Evolutionary conservation across 2,888 invertebrate genomes (phyloP).

Genomic region (Latrodectus elegans): DNA sequence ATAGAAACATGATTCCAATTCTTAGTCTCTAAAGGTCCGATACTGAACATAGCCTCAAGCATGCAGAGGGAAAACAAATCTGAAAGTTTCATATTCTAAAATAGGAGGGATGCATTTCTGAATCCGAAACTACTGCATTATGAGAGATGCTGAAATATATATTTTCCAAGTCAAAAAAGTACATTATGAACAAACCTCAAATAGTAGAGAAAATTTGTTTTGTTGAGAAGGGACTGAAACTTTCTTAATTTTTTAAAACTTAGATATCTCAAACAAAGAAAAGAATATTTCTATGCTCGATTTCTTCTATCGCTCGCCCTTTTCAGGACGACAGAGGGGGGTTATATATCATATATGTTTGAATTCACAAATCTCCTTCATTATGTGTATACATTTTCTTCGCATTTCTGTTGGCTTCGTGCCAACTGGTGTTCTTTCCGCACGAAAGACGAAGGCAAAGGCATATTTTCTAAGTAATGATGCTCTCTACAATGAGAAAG

Average conservation of each 20-base stretch:
- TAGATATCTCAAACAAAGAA: slow-evolving; percentile 59
- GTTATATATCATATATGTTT: slow-evolving; percentile 62
- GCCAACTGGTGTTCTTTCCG: slow-evolving; percentile 22
- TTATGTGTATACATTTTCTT: slow-evolving; percentile 53
- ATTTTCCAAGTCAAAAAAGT: background rate
- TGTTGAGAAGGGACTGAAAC: slow-evolving; percentile 10
- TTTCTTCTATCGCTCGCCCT: slow-evolving; percentile 14
- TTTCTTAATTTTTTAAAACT: slow-evolving; percentile 50
- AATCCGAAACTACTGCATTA: too few species aligned
- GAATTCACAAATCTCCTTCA: slow-evolving; percentile 57
- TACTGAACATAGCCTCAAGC: slow-evolving; percentile 33
- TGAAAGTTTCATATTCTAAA: background rate
- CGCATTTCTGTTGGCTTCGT: slow-evolving; percentile 22
- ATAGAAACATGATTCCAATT: slow-evolving; percentile 35
- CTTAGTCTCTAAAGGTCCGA: slow-evolving; percentile 40
- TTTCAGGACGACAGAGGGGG: background rate
- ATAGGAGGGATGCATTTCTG: too few species aligned
- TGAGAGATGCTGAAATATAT: too few species aligned
- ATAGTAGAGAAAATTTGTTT: slow-evolving; percentile 33
- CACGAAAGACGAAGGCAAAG: background rate
- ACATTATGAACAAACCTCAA: slow-evolving; percentile 46
- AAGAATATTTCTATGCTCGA: slow-evolving; percentile 49
- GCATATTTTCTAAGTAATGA: slow-evolving; percentile 29
- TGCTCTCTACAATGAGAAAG: background rate
- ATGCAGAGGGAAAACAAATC: slow-evolving; percentile 38